Percentiles rank a stretch among this genome's conserved stretches.
These are phyloP conservation scores for Puffinus mauretanicus DNA, from an alignment of 2,113 vertebrate species.

Conservation along the genomic window DNA sequence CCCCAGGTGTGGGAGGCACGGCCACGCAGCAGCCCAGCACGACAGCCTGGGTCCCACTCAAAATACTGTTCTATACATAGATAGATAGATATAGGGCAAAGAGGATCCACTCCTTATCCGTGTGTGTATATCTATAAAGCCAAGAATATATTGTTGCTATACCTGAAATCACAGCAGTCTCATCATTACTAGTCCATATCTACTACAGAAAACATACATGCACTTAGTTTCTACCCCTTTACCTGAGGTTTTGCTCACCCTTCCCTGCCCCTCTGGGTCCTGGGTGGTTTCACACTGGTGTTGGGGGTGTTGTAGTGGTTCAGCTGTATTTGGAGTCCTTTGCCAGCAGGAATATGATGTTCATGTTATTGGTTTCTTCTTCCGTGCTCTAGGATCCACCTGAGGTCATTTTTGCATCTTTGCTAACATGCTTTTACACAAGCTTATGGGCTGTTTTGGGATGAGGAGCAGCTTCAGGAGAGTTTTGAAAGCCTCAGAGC, in stretches of 20 bases:
- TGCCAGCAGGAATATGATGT: background rate
- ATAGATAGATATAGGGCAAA: background rate
- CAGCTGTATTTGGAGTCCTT: background rate
- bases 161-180: background rate
- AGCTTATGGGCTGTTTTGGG: background rate
- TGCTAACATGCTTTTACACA: background rate
- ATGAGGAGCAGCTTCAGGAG: background rate
- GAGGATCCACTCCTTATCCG: background rate
- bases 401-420: background rate
- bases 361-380: background rate
- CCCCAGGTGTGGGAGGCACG: accelerated
- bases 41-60: background rate
- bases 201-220: background rate
- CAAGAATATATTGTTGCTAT: background rate
- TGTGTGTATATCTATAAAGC: background rate
- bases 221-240: background rate
- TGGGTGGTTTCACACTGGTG: background rate
- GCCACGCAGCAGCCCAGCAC: accelerated
- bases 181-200: background rate
- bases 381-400: background rate
- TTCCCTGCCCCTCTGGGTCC: background rate
- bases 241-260: background rate
- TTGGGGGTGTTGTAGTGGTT: background rate
- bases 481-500: background rate
- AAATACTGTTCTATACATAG: background rate